phyloP scores from a whole-genome alignment of 2,113 vertebrate genomes.

The Todiramphus saurophagus region DNA sequence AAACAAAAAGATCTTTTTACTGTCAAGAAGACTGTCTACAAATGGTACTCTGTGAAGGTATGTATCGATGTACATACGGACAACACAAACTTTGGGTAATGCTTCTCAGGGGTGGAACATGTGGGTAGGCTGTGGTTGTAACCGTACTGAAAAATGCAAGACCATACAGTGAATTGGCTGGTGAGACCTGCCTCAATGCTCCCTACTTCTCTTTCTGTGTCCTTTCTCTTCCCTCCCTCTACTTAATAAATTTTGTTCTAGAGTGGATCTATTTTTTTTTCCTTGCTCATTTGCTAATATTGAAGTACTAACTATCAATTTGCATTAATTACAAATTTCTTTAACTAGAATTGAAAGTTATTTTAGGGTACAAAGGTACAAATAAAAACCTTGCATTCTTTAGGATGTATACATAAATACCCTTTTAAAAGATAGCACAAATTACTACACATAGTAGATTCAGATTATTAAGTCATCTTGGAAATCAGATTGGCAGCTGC shows the following conservation, averaged over 20 bases:
- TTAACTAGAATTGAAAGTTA: neutral
- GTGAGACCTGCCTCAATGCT: neutral
- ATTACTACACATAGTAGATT: neutral
- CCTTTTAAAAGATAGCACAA: neutral
- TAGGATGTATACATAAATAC: neutral
- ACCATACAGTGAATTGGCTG: neutral
- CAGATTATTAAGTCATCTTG: slow-evolving; percentile 17
- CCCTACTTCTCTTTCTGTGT: neutral
- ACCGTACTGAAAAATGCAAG: neutral
- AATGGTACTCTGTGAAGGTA: neutral
- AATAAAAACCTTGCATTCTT: neutral
- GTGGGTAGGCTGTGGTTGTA: neutral
- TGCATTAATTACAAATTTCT: neutral
- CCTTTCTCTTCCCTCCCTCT: neutral
- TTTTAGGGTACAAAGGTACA: neutral
- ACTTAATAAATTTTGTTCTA: neutral
- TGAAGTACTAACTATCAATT: neutral
- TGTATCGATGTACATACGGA: neutral
- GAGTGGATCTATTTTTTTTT: neutral
- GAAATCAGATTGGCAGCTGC: slow-evolving; percentile 38
- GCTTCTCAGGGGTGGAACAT: neutral
- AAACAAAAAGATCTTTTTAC: neutral
- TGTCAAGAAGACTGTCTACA: neutral
- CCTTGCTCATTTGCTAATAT: neutral
- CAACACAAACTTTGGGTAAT: neutral